These are phyloP conservation scores for Temnopleurus reevesii DNA, from an alignment of 53 echinoderm and acorn worm genomes.

Conservation along the genomic window DNA sequence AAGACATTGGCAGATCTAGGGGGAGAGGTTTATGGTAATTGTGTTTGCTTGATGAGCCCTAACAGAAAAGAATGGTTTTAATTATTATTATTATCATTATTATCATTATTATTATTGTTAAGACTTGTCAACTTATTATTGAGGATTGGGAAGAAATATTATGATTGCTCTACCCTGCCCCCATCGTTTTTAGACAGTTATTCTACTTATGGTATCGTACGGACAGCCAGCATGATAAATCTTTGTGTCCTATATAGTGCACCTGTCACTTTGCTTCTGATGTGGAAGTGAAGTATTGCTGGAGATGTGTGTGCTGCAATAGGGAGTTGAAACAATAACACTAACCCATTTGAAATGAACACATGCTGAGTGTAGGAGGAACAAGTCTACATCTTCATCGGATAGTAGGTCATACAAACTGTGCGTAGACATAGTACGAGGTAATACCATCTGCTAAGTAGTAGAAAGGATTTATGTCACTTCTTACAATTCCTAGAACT, in stretches of 20 bases:
- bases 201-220: neutral
- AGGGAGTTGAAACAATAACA: neutral
- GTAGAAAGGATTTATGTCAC: neutral
- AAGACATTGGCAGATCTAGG: no score
- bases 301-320: neutral
- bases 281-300: neutral
- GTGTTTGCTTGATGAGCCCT: no score
- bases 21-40: no score
- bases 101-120: no score
- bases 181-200: neutral
- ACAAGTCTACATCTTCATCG: neutral
- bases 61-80: no score
- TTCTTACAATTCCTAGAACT: no score
- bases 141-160: no score
- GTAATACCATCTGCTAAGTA: neutral
- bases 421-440: neutral
- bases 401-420: neutral
- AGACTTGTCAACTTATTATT: no score
- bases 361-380: neutral
- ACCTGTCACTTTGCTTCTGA: neutral
- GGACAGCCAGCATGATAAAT: slow-evolving; percentile 1
- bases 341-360: neutral
- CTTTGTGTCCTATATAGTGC: neutral
- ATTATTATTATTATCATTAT: no score
- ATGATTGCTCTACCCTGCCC: no score